Evolutionary conservation across 2,113 vertebrate species (phyloP).

Genomic region (Spermophilus dauricus): DNA sequence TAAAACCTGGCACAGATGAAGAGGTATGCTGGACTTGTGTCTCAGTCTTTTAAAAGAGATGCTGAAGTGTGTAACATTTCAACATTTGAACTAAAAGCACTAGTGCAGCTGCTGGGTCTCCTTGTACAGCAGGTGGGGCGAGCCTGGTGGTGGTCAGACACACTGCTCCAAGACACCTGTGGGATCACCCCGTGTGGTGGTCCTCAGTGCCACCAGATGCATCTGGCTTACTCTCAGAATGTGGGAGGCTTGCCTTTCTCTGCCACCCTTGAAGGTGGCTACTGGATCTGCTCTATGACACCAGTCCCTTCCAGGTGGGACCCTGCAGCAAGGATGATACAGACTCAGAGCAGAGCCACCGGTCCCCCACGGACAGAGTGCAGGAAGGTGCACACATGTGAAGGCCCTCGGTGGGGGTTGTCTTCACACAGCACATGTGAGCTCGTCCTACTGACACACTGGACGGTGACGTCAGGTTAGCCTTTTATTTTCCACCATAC

Average conservation of each 20-base stretch:
- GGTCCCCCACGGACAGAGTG: accelerated
- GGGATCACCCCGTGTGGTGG: accelerated
- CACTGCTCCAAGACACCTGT: neutral
- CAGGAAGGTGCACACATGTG: accelerated
- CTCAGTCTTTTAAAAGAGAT: neutral
- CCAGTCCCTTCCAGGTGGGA: neutral
- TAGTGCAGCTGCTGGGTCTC: accelerated
- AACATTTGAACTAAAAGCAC: neutral
- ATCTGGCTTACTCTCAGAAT: neutral
- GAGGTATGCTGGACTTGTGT: neutral
- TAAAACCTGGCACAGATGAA: neutral
- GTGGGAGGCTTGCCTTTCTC: neutral
- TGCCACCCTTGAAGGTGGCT: neutral
- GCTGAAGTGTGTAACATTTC: neutral
- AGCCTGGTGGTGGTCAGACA: accelerated
- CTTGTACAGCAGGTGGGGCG: neutral
- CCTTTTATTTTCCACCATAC: neutral
- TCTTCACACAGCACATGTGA: accelerated
- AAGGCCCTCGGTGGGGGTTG: accelerated
- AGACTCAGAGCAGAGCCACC: neutral
- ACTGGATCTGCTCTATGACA: neutral
- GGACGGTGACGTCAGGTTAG: accelerated
- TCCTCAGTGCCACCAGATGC: neutral
- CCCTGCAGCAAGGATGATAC: no score
- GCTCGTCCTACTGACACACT: neutral